A percentile compares a stretch with the other conserved stretches of the same genome.
Conservation (phyloP, 2,888 invertebrate genomes). For the Ypsolopha sequella region DNA sequence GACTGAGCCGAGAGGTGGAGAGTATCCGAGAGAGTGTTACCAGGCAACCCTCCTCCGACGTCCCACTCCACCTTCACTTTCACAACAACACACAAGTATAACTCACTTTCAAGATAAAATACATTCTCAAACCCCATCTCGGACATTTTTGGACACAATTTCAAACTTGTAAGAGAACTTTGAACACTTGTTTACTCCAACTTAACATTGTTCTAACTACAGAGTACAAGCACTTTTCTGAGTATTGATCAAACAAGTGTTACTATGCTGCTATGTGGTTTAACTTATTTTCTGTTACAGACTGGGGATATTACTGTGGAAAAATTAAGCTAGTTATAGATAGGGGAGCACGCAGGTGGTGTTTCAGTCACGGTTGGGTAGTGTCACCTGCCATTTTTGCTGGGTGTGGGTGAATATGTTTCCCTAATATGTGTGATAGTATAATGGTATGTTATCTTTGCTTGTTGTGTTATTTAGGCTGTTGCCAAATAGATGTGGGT, state of each 20-base stretch:
- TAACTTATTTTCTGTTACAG: not conserved
- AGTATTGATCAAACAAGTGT: constrained; percentile 57
- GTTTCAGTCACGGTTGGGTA: constrained; percentile 36
- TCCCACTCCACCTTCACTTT: constrained; percentile 39
- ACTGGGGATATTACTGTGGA: constrained; percentile 41
- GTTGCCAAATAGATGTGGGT: too few relatives aligned
- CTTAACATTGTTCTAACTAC: constrained; percentile 39
- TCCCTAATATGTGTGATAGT: constrained; percentile 15
- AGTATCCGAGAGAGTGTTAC: constrained; percentile 50
- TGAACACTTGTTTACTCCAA: constrained; percentile 26
- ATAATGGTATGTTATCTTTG: too few relatives aligned
- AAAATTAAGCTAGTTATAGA: constrained; percentile 27
- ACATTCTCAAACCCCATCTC: constrained; percentile 67
- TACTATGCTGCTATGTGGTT: not conserved
- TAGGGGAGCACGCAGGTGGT: constrained; percentile 47
- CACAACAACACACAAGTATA: constrained; percentile 27
- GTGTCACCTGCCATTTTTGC: constrained; percentile 49
- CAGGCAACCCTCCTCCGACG: constrained; percentile 58
- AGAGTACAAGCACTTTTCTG: constrained; percentile 1
- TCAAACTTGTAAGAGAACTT: constrained; percentile 11
- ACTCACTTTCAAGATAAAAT: constrained; percentile 68
- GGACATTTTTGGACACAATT: constrained; percentile 42
- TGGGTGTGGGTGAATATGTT: constrained; percentile 37
- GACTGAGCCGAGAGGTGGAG: constrained; percentile 27
- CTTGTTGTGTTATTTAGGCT: too few relatives aligned